Evolutionary conservation across 2,113 vertebrate species (phyloP), one percentile per base, ranked within the genome.

Genomic region (Phoxinus phoxinus): DNA sequence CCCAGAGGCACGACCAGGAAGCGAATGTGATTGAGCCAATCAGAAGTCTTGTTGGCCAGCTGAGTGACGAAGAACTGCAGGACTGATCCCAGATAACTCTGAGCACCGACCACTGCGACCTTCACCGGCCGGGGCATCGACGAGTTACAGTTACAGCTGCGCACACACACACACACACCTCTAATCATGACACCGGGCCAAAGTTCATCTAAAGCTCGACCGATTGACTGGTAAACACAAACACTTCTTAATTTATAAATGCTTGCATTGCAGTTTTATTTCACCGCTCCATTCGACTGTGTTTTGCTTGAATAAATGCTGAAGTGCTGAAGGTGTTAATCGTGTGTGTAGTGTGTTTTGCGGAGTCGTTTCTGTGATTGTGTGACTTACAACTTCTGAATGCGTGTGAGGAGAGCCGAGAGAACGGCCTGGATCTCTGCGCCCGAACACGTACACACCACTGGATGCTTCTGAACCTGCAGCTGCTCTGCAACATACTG

Each of bases 81-180:
- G 87, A 97, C 95, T 90, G 96, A 93, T 3, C 96, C 95, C 61
- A 97, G 94, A 91, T 97, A 97, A 61, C 94, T 96, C 90, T 97
- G 96, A 58, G 95, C 89, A 3, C 97, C 97, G 46, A 97, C 94
- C 0, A 95, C 96, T 0, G 94, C 96, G 90, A 97, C 96, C 92
- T 97, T 97, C 90, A 98, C 95, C 0, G 96, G 95, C 67, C 95
- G 85, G 0, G 97, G 97, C 94, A 97, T 96, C 75, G 96, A 94
- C 0, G 97, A 96, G 91, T 97, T 97, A 87, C 96, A 97, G 93
- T 97, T 98, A 92, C 96, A 97, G 94, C 97, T 97, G 79, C 10
- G 27, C 48, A 21, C 48, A 76, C 15, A 51, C 6, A 75, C 44
- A 30, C n/a, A 27, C 27, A 67, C 63, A 32, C 63, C n/a, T n/a